phyloP scores from a whole-genome alignment of 64 coral and sea anemone genomes.

The Exaiptasia diaphana region DNA sequence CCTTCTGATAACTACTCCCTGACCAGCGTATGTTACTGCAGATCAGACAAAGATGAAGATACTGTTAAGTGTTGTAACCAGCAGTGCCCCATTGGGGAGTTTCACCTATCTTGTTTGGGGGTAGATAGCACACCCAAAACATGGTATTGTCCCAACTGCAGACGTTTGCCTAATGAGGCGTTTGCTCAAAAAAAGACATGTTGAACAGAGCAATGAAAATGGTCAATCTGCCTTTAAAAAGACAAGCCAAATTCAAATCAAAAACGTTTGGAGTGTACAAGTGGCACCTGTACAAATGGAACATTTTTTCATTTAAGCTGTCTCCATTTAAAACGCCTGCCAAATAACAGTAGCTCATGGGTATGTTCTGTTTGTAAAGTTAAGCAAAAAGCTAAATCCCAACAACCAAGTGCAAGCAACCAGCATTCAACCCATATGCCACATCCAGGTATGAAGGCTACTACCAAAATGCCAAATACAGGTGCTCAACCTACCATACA shows the following conservation, averaged over 20 bases:
- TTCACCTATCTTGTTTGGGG: constrained; percentile 43
- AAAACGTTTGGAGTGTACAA: not conserved
- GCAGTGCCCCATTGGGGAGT: constrained; percentile 35
- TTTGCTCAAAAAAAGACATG: too few relatives aligned
- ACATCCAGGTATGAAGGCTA: too few relatives aligned
- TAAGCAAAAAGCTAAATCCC: too few relatives aligned
- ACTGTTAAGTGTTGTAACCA: constrained; percentile 46
- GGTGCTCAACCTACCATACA: not conserved
- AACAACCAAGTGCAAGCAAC: too few relatives aligned
- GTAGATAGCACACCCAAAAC: not conserved
- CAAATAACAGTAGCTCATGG: not conserved
- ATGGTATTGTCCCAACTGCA: constrained; percentile 27
- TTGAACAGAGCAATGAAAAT: too few relatives aligned
- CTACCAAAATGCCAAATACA: too few relatives aligned
- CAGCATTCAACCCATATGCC: too few relatives aligned
- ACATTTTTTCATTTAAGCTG: constrained; percentile 4
- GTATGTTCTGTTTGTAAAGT: too few relatives aligned
- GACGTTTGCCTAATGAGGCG: too few relatives aligned
- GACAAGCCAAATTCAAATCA: not conserved
- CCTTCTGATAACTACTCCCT: not conserved
- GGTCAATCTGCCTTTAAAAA: not conserved
- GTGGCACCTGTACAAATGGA: not conserved
- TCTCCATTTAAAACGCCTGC: not conserved
- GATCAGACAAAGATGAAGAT: constrained; percentile 28
- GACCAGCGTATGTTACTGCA: constrained; percentile 53